These are phyloP conservation scores for Siniperca knerii DNA, from an alignment of 2,113 vertebrate species.

Conservation along the genomic window DNA sequence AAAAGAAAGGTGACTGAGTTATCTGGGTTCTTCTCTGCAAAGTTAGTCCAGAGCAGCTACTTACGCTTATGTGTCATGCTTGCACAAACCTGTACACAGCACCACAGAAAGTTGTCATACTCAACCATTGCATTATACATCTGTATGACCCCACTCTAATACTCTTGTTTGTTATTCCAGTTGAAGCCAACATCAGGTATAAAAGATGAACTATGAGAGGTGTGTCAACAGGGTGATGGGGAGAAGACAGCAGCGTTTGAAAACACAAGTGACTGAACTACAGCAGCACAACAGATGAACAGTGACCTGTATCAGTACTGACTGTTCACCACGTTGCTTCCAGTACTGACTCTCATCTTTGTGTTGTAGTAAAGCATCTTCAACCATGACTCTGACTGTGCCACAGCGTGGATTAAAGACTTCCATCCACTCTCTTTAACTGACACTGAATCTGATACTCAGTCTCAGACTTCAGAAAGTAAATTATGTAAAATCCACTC, in stretches of 20 bases:
- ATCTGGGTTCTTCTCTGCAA: neutral
- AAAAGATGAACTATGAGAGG: conserved; percentile 63
- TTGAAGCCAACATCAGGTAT: conserved; percentile 76
- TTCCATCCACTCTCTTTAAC: neutral
- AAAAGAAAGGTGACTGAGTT: neutral
- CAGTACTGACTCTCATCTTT: neutral
- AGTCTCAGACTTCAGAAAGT: neutral
- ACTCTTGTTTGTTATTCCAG: conserved; percentile 67
- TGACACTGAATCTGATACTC: conserved; percentile 26
- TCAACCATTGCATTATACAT: neutral
- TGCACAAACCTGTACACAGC: neutral
- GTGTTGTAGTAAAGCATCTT: neutral
- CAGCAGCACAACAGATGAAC: neutral
- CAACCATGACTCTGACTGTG: neutral
- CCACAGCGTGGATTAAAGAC: neutral
- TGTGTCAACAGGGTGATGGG: neutral
- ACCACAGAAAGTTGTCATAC: neutral
- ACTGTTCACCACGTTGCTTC: neutral
- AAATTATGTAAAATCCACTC: neutral
- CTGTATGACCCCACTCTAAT: neutral
- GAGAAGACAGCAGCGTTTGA: neutral
- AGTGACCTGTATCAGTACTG: neutral
- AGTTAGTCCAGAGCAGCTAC: neutral
- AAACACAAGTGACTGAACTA: conserved; percentile 3
- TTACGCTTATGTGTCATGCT: neutral